Evolutionary conservation across 2,888 invertebrate genomes (phyloP).

Genomic region (Drosophila neonasuta): DNA sequence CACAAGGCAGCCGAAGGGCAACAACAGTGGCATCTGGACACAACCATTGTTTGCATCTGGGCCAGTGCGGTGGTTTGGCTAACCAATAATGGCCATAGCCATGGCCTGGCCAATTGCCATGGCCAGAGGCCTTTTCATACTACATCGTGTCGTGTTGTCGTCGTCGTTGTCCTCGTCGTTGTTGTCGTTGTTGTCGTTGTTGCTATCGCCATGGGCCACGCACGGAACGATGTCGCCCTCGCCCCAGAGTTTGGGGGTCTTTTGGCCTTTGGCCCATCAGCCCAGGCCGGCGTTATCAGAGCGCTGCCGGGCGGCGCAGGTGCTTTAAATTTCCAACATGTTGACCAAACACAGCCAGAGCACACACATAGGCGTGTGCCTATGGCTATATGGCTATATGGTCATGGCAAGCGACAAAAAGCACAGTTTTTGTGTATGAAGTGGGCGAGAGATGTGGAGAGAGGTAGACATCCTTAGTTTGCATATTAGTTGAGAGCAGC

Average conservation of each 20-base stretch:
- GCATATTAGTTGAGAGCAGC: slow-evolving; percentile 55
- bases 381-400: slow-evolving; percentile 10
- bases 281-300: slow-evolving; percentile 63
- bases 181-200: slow-evolving; percentile 17
- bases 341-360: slow-evolving; percentile 52
- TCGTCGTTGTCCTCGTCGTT: slow-evolving; percentile 25
- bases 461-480: slow-evolving; percentile 46
- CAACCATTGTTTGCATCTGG: slow-evolving; percentile 70
- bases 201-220: slow-evolving; percentile 69
- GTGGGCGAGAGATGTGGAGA: slow-evolving; percentile 11
- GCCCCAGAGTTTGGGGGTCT: slow-evolving; percentile 9
- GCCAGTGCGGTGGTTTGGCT: slow-evolving; percentile 66
- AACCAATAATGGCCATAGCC: slow-evolving; percentile 71
- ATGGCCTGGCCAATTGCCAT: slow-evolving; percentile 46
- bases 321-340: slow-evolving; percentile 73
- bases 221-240: slow-evolving; percentile 21
- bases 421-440: slow-evolving; percentile 15
- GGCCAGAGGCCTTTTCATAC: slow-evolving; percentile 32
- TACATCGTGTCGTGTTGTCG: slow-evolving; percentile 30
- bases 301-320: slow-evolving; percentile 58
- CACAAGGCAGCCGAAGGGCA: slow-evolving; percentile 9
- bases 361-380: slow-evolving; percentile 13
- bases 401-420: slow-evolving; percentile 44
- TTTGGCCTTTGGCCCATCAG: slow-evolving; percentile 32
- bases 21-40: slow-evolving; percentile 27